phyloP scores from a whole-genome alignment of 2,888 invertebrate genomes.

The Linyphia triangularis region DNA sequence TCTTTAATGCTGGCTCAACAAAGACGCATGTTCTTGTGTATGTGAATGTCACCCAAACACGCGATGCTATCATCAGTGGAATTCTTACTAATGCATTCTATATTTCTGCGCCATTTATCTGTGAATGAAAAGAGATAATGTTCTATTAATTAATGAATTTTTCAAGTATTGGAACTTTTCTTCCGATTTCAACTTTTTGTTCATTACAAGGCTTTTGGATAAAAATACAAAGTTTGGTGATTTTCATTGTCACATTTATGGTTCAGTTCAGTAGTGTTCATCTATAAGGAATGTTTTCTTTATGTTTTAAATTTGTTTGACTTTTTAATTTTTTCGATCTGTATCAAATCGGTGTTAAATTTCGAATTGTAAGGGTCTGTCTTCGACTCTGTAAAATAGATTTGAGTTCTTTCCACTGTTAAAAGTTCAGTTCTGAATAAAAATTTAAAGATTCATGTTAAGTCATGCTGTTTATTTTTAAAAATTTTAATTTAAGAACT shows the following conservation, averaged over 20 bases:
- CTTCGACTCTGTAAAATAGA: too few species aligned
- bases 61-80: slow-evolving; percentile 2
- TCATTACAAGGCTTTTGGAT: not conserved
- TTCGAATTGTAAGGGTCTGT: too few species aligned
- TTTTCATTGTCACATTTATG: not conserved
- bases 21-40: not conserved
- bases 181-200: not conserved
- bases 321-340: not conserved
- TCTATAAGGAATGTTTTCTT: not conserved
- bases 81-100: slow-evolving; percentile 3
- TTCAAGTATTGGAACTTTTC: not conserved
- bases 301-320: not conserved
- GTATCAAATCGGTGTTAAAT: not conserved
- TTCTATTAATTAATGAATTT: not conserved
- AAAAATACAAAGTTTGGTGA: not conserved
- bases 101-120: not conserved
- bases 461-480: too few species aligned
- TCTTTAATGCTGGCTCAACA: not conserved
- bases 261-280: too few species aligned
- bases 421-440: too few species aligned
- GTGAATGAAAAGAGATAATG: not conserved
- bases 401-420: too few species aligned
- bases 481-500: too few species aligned
- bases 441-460: too few species aligned
- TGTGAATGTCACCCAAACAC: not conserved